Conservation (phyloP, 2,888 invertebrate genomes). For the Lypha dubia region DNA sequence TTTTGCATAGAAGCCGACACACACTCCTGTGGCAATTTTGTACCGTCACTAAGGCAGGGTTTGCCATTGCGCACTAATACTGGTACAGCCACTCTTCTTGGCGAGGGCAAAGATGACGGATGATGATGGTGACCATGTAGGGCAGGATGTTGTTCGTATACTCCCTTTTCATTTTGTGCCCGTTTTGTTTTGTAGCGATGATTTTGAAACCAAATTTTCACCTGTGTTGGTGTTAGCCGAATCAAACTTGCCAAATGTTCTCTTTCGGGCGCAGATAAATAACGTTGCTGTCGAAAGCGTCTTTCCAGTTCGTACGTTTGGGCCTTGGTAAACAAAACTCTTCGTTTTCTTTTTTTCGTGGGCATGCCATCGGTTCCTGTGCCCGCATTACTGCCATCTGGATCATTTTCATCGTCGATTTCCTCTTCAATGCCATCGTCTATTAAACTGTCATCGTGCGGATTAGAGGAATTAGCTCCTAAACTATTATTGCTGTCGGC, state of each 20-base stretch:
- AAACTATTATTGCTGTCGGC: slow-evolving; percentile 74
- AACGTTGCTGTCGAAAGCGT: slow-evolving; percentile 97
- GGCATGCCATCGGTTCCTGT: slow-evolving; percentile 83
- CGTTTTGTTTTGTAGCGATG: slow-evolving; percentile 99
- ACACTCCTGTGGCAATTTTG: slow-evolving; percentile 84
- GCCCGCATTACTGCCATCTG: slow-evolving; percentile 77
- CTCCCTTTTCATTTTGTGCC: slow-evolving; percentile 96
- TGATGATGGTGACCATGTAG: slow-evolving; percentile 79
- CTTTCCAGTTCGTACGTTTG: slow-evolving; percentile 98
- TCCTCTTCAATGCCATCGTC: slow-evolving; percentile 84
- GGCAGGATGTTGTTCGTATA: slow-evolving; percentile 85
- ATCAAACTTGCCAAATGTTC: slow-evolving; percentile 98
- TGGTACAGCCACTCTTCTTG: slow-evolving; percentile 96
- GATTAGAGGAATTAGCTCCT: slow-evolving; percentile 75
- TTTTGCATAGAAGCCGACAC: slow-evolving; percentile 78
- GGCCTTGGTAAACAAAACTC: slow-evolving; percentile 98
- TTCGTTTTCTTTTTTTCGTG: slow-evolving; percentile 95
- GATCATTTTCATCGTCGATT: slow-evolving; percentile 84
- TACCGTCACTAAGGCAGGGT: slow-evolving; percentile 89
- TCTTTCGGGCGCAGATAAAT: slow-evolving; percentile 98
- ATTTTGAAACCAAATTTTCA: slow-evolving; percentile 99
- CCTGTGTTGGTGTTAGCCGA: slow-evolving; percentile 97
- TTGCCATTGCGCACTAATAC: slow-evolving; percentile 97
- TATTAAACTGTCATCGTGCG: slow-evolving; percentile 80
- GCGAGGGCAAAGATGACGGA: slow-evolving; percentile 88